These are phyloP conservation scores for Euura lappo DNA, from an alignment of 1,140 invertebrate species.

Conservation along the genomic window DNA sequence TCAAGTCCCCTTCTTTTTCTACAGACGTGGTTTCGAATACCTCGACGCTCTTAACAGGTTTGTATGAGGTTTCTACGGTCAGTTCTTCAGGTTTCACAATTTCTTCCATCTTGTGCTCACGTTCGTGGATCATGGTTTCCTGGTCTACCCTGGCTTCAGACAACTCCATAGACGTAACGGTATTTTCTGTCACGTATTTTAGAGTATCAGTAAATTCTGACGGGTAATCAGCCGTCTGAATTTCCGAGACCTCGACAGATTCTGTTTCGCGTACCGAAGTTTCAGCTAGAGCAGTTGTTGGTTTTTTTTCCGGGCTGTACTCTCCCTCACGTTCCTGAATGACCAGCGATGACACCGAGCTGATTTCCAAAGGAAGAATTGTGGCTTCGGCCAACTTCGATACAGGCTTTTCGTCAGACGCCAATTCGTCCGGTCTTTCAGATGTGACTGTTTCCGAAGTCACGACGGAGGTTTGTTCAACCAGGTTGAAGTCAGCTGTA, in stretches of 20 bases:
- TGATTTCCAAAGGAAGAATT: constrained; percentile 63
- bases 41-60: constrained; percentile 58
- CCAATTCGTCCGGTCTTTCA: constrained; percentile 67
- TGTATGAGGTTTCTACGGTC: constrained; percentile 51
- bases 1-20: constrained; percentile 65
- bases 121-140: constrained; percentile 62
- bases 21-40: constrained; percentile 60
- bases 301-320: constrained; percentile 52
- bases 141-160: constrained; percentile 66
- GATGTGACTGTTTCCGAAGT: constrained; percentile 63
- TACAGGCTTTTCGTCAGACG: constrained; percentile 48
- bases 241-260: constrained; percentile 62
- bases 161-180: constrained; percentile 56
- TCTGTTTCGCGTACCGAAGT: constrained; percentile 61
- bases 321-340: constrained; percentile 67
- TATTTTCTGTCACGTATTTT: constrained; percentile 63
- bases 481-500: constrained; percentile 63
- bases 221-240: constrained; percentile 63
- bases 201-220: constrained; percentile 60
- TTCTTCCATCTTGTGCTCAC: constrained; percentile 55
- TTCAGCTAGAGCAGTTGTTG: constrained; percentile 59
- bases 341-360: constrained; percentile 59
- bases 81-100: constrained; percentile 45
- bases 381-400: constrained; percentile 59
- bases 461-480: constrained; percentile 65